Evolutionary conservation across 2,888 invertebrate species (phyloP), one percentile per base, ranked within the genome.

Genomic region (Mylabris sibirica): DNA sequence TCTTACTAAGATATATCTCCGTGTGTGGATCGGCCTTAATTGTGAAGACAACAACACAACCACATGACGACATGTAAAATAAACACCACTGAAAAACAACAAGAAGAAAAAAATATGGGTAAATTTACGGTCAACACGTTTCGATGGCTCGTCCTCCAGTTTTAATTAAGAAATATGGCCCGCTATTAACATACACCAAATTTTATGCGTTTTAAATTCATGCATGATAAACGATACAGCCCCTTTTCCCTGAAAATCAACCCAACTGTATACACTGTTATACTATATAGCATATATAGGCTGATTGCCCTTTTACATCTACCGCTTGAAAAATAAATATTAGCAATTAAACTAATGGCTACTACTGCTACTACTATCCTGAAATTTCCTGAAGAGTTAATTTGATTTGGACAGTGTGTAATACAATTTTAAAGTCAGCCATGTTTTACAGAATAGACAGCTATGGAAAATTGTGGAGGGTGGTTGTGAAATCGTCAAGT

Each of bases 321-420:
- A 67, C 65, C 74, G 68, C 70, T 60, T 66, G 69, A 75, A 75
- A 75, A 74, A 74, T 74, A 74, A 74, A 69, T 72, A 69, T 69
- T 66, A 60, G 65, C 68, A 72, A 69, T 69, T 72, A 67, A 69
- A 69, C 65, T 69, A 69, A 69, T 72, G 72, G 69, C 62, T 70
- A 69, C 30, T 30, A 30, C 30, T 3, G 3, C 30, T 30, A 30
- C 30, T 30, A 30, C 69, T 75, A 70, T 68, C 69, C 68, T n/a
- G 30, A 68, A 71, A 60, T 71, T 63, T 63, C 63, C 61, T 65
- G 67, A 67, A 65, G 66, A 71, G 66, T 68, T 72, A 72, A 72
- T 72, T 72, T 44, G 65, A 72, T 72, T 72, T 72, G 53, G 69
- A 30, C 69, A 41, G 61, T 34, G 71, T 60, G 68, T 72, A 69